Base-by-base conservation (phyloP, 2,888 invertebrate genomes). In the Nomada ruficornis region DNA sequence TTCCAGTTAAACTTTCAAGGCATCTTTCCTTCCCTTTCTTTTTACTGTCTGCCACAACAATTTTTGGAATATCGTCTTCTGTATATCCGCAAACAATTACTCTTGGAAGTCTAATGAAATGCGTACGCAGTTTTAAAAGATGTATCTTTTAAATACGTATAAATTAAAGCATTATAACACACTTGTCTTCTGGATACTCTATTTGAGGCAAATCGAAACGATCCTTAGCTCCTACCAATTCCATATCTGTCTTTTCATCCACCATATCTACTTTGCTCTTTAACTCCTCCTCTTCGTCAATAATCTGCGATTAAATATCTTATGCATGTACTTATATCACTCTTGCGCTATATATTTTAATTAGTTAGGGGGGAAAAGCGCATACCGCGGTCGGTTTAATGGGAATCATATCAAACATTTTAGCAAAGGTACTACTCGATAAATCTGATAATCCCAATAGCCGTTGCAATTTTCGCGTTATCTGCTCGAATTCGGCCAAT, bases 401-500 rank as follows among this genome's bases (percentile, higher is more conserved):
- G 26, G 90, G 89, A 63, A 90, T 72, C 86, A 90, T 89, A 9
- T 89, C 89, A 57, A 91, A 90, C 89, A 90, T 89, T 70, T 88
- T 90, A 1, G 90, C 88, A 23, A 92, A 91, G 0, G 89, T 92
- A 72, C 65, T 88, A 80, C 83, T 91, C 77, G 93, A 93, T 29
- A 93, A 91, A 80, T 94, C 93, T n/a, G 92, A 36, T 42, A 92
- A 92, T 0, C 94, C 95, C 18, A 96, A 94, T 20, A 96, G 90
- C 74, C 94, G 94, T 91, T 96, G 95, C 55, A 96, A 94, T 62
- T 94, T 94, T 88, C 94, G 94, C 0, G 96, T 96, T 80, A 96
- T 95, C 23, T 94, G 94, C 84, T 96, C 96, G 80, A 96, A 95
- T 57, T 96, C 94, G 26, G 94, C 94, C 94, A 96, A 95, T 89